phyloP scores from a whole-genome alignment of 64 coral and sea anemone species.

The Montipora efflorescens region DNA sequence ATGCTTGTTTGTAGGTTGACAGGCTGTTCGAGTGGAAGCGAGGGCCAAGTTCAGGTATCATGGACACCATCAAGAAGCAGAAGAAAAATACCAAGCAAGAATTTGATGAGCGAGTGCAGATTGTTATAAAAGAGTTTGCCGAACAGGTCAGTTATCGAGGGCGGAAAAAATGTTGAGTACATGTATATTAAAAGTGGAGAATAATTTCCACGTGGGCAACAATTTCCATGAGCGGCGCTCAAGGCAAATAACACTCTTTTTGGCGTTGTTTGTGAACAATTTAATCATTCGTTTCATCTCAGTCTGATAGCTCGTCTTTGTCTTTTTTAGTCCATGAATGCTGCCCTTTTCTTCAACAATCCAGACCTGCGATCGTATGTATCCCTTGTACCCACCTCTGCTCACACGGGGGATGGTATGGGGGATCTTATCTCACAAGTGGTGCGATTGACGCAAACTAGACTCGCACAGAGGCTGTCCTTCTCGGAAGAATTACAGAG shows the following conservation, averaged over 20 bases:
- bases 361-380: conserved; percentile 88
- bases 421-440: conserved; percentile 95
- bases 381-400: conserved; percentile 92
- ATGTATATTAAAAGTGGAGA: too few species aligned
- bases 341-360: conserved; percentile 91
- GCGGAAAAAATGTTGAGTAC: neutral
- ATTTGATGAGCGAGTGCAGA: conserved; percentile 93
- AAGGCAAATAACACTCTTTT: neutral
- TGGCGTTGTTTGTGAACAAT: neutral
- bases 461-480: conserved; percentile 82
- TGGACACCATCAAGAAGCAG: conserved; percentile 95
- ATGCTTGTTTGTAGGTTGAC: conserved; percentile 82
- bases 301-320: neutral
- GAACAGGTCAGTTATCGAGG: conserved; percentile 75
- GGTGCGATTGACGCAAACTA: conserved; percentile 82
- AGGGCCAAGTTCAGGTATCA: conserved; percentile 92
- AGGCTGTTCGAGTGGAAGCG: conserved; percentile 98
- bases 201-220: too few species aligned
- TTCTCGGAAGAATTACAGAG: conserved; percentile 90
- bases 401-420: conserved; percentile 97
- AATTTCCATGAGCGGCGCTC: too few species aligned
- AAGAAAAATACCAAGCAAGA: conserved; percentile 97
- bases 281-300: neutral
- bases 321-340: conserved; percentile 80
- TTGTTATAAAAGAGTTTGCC: conserved; percentile 87